Evolutionary conservation across 2,888 invertebrate species (phyloP), one percentile per base, ranked within the genome.

Genomic region (Eupithecia subumbrata): DNA sequence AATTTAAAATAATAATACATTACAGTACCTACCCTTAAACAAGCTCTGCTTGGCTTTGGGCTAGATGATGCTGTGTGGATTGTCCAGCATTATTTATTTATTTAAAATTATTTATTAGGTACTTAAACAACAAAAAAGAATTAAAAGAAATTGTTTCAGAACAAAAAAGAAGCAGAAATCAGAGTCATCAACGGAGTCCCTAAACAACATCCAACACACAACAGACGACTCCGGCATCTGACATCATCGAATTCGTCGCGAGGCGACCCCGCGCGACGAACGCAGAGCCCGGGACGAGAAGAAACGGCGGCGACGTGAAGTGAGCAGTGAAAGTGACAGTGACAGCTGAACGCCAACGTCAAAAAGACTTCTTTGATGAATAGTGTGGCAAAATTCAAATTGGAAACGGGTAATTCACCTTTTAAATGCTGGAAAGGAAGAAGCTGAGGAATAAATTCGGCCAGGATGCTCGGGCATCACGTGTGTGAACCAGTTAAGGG

Each of bases 191-290:
- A 91, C 92, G 74, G 94, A 93, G 73, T 94, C 94, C 0, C 64
- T 91, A n/a, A 93, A 94, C 77, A 92, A 94, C 81, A 87, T 92
- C 71, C 94, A 94, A 2, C 95, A 94, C 71, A 95, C 95, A 2
- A 95, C 95, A 0, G 95, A 95, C 76, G 95, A 95, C 69, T 95
- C 95, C 37, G 95, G 95, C 72, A 95, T 95, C 92, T 95, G 95
- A 95, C 95, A 95, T 90, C 92, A 94, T 77, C 89, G 93, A 56
- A 89, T 92, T 76, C 89, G 93, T 71, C 88, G 92, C 80, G 93
- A 92, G 34, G 68, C 34, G n/a, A 40, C 37, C 22, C 56, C 69
- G 7, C 73, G 76, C 71, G 85, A 88, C 68, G 87, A 83, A 75
- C 84, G 84, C 52, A 88, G 84, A 81, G 88, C 89, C 72, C 90